phyloP scores from a whole-genome alignment of 2,113 vertebrate genomes.

The Eulemur rufifrons region DNA sequence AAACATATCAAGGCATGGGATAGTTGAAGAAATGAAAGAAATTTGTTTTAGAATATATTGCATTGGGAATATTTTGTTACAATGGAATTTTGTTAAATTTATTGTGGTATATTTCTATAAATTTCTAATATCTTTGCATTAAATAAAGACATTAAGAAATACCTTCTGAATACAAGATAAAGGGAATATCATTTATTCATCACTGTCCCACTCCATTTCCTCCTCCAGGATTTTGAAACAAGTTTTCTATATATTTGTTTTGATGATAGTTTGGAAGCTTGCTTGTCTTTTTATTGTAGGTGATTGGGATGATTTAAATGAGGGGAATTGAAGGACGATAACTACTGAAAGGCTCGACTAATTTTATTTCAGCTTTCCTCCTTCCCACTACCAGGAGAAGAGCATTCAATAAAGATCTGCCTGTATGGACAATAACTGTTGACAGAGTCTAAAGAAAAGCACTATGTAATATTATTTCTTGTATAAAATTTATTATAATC shows the following conservation, averaged over 20 bases:
- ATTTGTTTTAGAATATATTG: neutral
- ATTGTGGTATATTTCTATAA: neutral
- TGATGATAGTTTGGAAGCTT: neutral
- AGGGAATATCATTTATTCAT: neutral
- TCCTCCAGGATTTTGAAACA: neutral
- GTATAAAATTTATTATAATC: slow-evolving; percentile 24
- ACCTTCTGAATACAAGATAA: neutral
- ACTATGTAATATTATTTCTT: neutral
- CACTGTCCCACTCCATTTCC: neutral
- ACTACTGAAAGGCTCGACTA: neutral
- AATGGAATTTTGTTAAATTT: neutral
- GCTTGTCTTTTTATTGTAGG: neutral
- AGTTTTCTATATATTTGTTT: neutral
- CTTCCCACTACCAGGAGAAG: neutral
- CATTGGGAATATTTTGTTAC: neutral
- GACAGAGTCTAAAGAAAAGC: neutral
- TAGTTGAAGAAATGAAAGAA: neutral
- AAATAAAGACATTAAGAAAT: neutral
- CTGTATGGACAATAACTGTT: neutral
- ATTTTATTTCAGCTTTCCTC: slow-evolving; percentile 16
- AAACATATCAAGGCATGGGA: neutral
- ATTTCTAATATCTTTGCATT: neutral
- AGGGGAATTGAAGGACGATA: neutral
- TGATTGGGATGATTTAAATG: neutral
- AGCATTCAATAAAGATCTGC: neutral